Evolutionary conservation across 2,888 invertebrate genomes (phyloP).

Genomic region (Drosophila mayaguana): DNA sequence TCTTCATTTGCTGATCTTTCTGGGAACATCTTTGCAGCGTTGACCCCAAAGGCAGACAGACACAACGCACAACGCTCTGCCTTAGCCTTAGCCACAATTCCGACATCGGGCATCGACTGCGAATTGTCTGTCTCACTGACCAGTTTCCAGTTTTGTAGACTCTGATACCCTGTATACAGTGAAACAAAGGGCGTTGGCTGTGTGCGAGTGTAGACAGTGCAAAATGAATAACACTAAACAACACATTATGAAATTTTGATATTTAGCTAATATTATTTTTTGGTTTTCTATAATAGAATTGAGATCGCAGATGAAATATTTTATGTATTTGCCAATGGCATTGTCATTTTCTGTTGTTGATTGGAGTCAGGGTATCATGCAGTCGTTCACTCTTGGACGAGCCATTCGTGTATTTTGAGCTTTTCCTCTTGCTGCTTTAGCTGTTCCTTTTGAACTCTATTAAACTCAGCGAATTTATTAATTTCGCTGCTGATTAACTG

Average conservation of each 20-base stretch:
- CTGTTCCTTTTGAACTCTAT: constrained; percentile 80
- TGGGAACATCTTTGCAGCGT: constrained; percentile 83
- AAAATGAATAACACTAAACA: too few species aligned
- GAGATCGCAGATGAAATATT: neutral
- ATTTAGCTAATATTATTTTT: neutral
- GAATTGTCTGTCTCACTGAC: constrained; percentile 61
- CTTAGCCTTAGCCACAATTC: constrained; percentile 20
- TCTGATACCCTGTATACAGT: constrained; percentile 1
- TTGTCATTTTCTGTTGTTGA: neutral
- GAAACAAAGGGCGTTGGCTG: neutral
- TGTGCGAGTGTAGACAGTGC: fast-evolving
- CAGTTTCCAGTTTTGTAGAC: constrained; percentile 48
- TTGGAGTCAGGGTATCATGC: neutral
- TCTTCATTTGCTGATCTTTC: constrained; percentile 84
- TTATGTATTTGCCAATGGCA: neutral
- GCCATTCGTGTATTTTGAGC: constrained; percentile 34
- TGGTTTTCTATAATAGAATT: neutral
- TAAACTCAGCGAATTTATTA: constrained; percentile 81
- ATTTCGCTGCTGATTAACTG: constrained; percentile 79
- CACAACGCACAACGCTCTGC: constrained; percentile 35
- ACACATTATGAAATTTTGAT: neutral
- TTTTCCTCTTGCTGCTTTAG: constrained; percentile 30
- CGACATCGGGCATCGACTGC: constrained; percentile 38
- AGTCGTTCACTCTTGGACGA: neutral
- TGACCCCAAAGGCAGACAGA: constrained; percentile 73